Evolutionary conservation across 2,797 vertebrate genomes (phyloP).

Genomic region (Loris lydekkerianus): DNA sequence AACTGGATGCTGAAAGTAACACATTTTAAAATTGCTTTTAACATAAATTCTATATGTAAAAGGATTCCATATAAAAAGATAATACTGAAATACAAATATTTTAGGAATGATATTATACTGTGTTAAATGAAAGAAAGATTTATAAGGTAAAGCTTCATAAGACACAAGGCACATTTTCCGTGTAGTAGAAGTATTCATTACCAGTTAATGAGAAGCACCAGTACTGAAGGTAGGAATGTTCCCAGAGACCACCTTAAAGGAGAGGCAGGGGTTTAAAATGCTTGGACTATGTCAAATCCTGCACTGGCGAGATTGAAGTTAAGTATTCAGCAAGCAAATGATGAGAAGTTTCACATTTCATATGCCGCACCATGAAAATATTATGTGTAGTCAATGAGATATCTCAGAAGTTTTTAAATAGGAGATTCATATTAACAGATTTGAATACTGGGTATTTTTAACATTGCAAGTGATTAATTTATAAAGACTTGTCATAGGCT

Average conservation of each 20-base stretch:
- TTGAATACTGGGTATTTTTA: constrained; percentile 28
- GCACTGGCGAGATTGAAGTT: neutral
- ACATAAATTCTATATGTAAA: neutral
- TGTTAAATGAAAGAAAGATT: neutral
- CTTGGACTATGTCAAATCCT: neutral
- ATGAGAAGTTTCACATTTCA: constrained; percentile 13
- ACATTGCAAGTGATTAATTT: neutral
- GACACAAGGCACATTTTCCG: neutral
- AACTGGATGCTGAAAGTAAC: neutral
- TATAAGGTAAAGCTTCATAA: neutral
- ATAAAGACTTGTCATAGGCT: neutral
- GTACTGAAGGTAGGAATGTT: neutral
- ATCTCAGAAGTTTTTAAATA: constrained; percentile 39
- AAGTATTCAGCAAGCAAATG: neutral
- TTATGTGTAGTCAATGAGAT: neutral
- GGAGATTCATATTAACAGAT: neutral
- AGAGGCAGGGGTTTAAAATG: neutral
- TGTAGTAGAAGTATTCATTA: neutral
- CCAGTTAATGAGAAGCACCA: neutral
- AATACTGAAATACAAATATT: neutral
- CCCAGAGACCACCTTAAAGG: neutral
- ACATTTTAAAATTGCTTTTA: neutral
- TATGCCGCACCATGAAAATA: neutral
- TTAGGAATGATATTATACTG: neutral
- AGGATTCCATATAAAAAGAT: neutral